phyloP scores from a whole-genome alignment of 2,113 vertebrate species.

The Myanophis thanlyinensis region DNA sequence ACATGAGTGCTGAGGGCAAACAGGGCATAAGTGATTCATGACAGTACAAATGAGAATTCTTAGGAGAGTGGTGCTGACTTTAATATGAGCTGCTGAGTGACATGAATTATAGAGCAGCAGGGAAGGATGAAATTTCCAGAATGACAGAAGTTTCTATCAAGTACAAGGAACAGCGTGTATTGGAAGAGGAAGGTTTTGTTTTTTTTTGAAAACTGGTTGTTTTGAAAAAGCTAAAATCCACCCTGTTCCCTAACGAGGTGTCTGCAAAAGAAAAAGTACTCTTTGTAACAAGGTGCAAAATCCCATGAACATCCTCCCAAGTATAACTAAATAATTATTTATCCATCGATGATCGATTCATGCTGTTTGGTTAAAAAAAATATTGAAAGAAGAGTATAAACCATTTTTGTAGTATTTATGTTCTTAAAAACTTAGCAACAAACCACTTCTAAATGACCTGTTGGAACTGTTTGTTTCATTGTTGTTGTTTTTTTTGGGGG shows the following conservation, averaged over 20 bases:
- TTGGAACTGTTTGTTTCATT: not conserved
- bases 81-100: not conserved
- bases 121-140: conserved; percentile 12
- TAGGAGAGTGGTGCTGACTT: not conserved
- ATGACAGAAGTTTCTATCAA: conserved; percentile 15
- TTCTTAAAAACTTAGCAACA: not conserved
- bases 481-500: not conserved
- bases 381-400: not conserved
- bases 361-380: not conserved
- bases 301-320: not conserved
- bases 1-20: not conserved
- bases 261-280: not conserved
- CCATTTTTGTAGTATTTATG: not conserved
- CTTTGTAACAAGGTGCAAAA: not conserved
- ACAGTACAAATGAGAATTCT: not conserved
- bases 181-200: not conserved
- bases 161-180: not conserved
- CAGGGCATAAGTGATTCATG: conserved; percentile 18
- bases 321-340: not conserved
- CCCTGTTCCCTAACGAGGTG: not conserved
- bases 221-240: conserved; percentile 14
- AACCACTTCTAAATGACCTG: not conserved
- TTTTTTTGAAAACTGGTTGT: conserved; percentile 10
- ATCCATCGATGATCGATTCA: not conserved
- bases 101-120: conserved; percentile 3